Percentiles rank a stretch among this genome's conserved stretches.
phyloP scores from a whole-genome alignment of 2,888 invertebrate genomes.

The Ichneumoninae sp. region DNA sequence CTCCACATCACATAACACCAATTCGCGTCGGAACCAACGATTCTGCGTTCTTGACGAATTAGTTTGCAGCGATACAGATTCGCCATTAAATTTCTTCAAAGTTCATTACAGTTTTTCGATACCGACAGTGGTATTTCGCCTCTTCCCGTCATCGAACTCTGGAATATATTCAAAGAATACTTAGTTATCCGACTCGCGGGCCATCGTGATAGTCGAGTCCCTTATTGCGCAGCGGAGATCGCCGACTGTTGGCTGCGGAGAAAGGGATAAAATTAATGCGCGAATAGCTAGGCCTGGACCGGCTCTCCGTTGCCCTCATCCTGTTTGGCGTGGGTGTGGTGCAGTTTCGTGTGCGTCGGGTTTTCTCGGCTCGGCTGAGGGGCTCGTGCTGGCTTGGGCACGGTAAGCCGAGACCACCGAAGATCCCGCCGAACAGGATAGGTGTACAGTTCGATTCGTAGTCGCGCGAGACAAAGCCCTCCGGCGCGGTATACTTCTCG shows the following conservation, averaged over 20 bases:
- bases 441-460: slow-evolving; percentile 38
- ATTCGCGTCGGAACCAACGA: too few species aligned
- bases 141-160: too few species aligned
- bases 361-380: slow-evolving; percentile 38
- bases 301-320: slow-evolving; percentile 36
- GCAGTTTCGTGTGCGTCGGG: slow-evolving; percentile 50
- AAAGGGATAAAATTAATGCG: slow-evolving; percentile 56
- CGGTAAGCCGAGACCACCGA: slow-evolving; percentile 47
- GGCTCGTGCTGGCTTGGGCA: slow-evolving; percentile 47
- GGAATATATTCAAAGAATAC: too few species aligned
- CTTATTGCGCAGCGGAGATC: neutral
- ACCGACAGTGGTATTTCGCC: too few species aligned
- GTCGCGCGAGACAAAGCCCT: slow-evolving; percentile 30
- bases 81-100: too few species aligned
- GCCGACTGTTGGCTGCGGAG: slow-evolving; percentile 3
- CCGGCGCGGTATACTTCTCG: neutral
- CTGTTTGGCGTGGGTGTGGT: slow-evolving; percentile 65
- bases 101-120: too few species aligned
- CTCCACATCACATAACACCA: too few species aligned
- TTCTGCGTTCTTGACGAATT: too few species aligned
- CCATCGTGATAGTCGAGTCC: neutral
- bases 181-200: too few species aligned
- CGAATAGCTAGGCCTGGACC: slow-evolving; percentile 48
- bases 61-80: too few species aligned
- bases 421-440: slow-evolving; percentile 17